Evolutionary conservation across 2,797 vertebrate genomes (phyloP).

Genomic region (Monodelphis domestica): DNA sequence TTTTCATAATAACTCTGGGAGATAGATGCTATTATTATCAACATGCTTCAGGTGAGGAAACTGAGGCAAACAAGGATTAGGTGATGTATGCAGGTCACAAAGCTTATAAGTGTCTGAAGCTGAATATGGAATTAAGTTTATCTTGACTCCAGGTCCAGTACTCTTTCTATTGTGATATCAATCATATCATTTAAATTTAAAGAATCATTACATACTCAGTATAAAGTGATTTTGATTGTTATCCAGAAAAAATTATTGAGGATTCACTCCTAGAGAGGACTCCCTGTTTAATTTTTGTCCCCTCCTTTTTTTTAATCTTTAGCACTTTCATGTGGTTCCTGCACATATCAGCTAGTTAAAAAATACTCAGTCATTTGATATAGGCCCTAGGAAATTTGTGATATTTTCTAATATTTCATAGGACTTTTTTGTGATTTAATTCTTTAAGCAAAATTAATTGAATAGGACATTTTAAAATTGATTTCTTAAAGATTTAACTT

Average conservation of each 20-base stretch:
- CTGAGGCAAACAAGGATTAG: no score
- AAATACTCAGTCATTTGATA: background rate
- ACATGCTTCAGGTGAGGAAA: no score
- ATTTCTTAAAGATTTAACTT: background rate
- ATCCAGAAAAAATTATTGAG: rapidly evolving
- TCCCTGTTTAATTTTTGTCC: background rate
- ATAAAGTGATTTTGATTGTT: background rate
- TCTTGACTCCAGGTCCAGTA: background rate
- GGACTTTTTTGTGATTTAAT: background rate
- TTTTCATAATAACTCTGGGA: no score
- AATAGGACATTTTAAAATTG: background rate
- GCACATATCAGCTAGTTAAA: background rate
- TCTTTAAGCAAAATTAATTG: background rate
- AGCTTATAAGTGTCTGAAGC: background rate
- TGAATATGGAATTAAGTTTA: background rate
- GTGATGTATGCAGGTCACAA: background rate
- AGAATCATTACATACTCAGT: background rate
- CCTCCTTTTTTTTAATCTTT: background rate
- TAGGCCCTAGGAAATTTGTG: background rate
- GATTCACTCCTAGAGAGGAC: background rate
- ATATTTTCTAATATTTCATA: background rate
- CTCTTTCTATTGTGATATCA: background rate
- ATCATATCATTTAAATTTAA: background rate
- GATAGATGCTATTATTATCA: no score
- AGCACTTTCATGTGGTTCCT: background rate